These are phyloP conservation scores for Erpornis zantholeuca DNA, from an alignment of 2,113 vertebrate genomes.

Conservation along the genomic window DNA sequence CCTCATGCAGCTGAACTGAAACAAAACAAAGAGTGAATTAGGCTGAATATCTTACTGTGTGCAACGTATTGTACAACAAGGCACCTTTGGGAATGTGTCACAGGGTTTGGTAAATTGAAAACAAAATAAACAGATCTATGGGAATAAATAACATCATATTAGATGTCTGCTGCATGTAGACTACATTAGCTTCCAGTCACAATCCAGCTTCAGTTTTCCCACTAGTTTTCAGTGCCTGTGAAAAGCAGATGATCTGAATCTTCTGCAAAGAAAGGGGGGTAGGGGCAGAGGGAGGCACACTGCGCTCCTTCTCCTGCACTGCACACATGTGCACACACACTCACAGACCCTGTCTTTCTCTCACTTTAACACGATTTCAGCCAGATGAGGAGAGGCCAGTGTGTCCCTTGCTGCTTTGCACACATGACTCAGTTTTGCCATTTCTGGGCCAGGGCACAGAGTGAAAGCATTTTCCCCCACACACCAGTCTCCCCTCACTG, in stretches of 20 bases:
- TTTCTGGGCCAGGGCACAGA: fast-evolving
- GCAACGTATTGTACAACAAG: slow-evolving; percentile 69
- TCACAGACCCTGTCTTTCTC: background rate
- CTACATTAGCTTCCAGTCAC: slow-evolving; percentile 56
- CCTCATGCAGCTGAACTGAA: slow-evolving; percentile 69
- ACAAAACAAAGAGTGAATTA: slow-evolving; percentile 76
- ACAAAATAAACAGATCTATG: slow-evolving; percentile 75
- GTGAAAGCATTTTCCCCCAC: fast-evolving
- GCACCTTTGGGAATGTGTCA: slow-evolving; percentile 74
- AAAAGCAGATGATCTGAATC: slow-evolving; percentile 15
- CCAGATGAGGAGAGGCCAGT: background rate
- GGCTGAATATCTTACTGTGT: slow-evolving; percentile 70
- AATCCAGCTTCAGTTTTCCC: slow-evolving; percentile 18
- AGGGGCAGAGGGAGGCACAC: background rate
- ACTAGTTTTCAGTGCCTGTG: slow-evolving; percentile 17
- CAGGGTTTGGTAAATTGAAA: slow-evolving; percentile 73
- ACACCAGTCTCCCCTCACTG: fast-evolving
- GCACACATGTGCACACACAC: fast-evolving
- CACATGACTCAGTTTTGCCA: fast-evolving
- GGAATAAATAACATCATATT: slow-evolving; percentile 76
- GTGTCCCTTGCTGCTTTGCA: background rate
- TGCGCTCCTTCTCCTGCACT: fast-evolving
- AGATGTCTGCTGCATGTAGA: slow-evolving; percentile 63
- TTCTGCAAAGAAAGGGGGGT: background rate
- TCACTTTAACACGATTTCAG: background rate